Base-by-base conservation (phyloP, 2,888 invertebrate genomes). In the Amiota mariae region DNA sequence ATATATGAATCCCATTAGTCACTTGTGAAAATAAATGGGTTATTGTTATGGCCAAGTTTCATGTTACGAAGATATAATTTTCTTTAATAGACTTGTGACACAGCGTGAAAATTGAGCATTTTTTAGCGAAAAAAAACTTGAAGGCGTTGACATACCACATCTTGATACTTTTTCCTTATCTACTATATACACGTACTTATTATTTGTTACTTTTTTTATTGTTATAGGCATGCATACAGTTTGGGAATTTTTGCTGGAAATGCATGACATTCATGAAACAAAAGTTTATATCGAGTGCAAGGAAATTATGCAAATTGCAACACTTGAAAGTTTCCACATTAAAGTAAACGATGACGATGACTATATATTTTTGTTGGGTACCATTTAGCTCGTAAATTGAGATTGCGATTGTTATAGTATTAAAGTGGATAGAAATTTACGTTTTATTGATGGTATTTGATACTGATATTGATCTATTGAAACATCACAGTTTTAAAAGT, bases 11-110 rank as follows among this genome's bases (percentile, higher is more conserved):
- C 8, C 36, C 6, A 36, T 36, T 36, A 36, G 36, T 36, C 6
- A 4, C 36, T 36, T 36, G 36, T 36, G 6, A 36, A 36, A 36
- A 36, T 6, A 36, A 36, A 36, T 2, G 8, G 36, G 4, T 36
- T 36, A 59, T 80, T 68, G 47, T 56, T 11, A 85, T 79, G 81
- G 76, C 77, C 77, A 75, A 70, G 76, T 84, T 80, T 80, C 83
- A 84, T 84, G 86, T 78, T 76, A 84, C 75, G 70, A 67, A 79
- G 80, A 74, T 84, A 79, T 84, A 84, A 85, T 83, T 84, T 75
- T 70, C 79, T 75, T 75, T 85, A 82, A 85, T 84, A 85, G 79
- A 79, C 77, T 72, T 71, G 66, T 70, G 54, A 51, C 13, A 51
- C 20, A 80, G 80, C 81, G 78, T 75, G 73, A 75, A 82, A 85